Percentiles rank a stretch among this genome's conserved stretches.
Conservation (phyloP, 2,797 vertebrate species). For the Acrocephalus scirpaceus region DNA sequence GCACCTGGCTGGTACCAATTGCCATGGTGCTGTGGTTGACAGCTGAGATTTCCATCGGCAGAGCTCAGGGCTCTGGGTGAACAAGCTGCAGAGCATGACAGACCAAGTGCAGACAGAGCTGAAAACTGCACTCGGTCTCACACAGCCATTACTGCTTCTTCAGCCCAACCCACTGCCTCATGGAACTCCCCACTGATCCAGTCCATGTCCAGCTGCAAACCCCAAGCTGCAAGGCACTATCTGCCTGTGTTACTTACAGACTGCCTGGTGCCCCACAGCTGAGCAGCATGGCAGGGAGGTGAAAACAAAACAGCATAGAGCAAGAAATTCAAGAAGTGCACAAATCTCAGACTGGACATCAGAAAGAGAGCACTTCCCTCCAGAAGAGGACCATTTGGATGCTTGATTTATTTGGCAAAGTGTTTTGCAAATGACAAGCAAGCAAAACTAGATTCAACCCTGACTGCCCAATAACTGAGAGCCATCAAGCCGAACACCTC, state of each 20-base stretch:
- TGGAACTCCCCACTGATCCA: fast-evolving
- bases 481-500: background rate
- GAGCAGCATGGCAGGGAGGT: background rate
- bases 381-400: background rate
- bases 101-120: background rate
- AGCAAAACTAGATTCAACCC: background rate
- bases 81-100: background rate
- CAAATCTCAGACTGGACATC: background rate
- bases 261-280: background rate
- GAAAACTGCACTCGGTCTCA: background rate
- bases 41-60: background rate
- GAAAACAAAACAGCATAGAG: background rate
- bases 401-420: background rate
- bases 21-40: background rate
- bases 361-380: background rate
- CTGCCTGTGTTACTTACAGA: background rate
- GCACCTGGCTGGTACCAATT: fast-evolving
- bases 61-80: background rate
- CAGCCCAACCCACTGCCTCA: background rate
- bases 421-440: background rate
- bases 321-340: background rate
- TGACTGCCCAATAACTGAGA: background rate
- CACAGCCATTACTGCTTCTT: background rate
- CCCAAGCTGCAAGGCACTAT: background rate
- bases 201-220: background rate